Evolutionary conservation across 2,797 vertebrate species (phyloP).

Genomic region (Ptychadena robeensis): DNA sequence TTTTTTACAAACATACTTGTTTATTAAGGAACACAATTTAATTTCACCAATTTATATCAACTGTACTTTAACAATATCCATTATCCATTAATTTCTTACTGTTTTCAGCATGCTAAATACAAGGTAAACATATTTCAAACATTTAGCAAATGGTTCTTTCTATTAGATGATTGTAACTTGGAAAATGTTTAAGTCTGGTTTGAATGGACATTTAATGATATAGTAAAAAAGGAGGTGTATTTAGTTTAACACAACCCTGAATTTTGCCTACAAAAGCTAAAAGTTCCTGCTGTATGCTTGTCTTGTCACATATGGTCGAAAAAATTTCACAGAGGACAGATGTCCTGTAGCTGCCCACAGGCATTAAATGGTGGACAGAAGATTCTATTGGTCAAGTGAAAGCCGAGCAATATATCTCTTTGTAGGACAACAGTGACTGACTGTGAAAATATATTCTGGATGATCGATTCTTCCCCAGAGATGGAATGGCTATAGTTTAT

Average conservation of each 20-base stretch:
- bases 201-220: not conserved
- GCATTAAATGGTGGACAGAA: not conserved
- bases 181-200: not conserved
- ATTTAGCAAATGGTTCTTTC: no score
- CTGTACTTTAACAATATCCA: not conserved
- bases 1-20: not conserved
- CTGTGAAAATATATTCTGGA: not conserved
- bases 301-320: not conserved
- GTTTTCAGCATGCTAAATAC: not conserved
- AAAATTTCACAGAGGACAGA: not conserved
- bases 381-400: not conserved
- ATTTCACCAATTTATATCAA: not conserved
- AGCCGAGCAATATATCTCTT: not conserved
- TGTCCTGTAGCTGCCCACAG: not conserved
- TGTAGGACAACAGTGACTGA: not conserved
- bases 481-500: not conserved
- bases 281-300: not conserved
- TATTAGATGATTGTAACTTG: not conserved
- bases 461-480: not conserved
- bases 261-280: not conserved
- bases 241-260: not conserved
- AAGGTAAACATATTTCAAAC: not conserved
- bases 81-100: not conserved
- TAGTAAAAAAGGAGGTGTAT: not conserved
- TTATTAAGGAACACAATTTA: not conserved